Evolutionary conservation across 2,113 vertebrate species (phyloP).

Genomic region (Nycticorax nycticorax): DNA sequence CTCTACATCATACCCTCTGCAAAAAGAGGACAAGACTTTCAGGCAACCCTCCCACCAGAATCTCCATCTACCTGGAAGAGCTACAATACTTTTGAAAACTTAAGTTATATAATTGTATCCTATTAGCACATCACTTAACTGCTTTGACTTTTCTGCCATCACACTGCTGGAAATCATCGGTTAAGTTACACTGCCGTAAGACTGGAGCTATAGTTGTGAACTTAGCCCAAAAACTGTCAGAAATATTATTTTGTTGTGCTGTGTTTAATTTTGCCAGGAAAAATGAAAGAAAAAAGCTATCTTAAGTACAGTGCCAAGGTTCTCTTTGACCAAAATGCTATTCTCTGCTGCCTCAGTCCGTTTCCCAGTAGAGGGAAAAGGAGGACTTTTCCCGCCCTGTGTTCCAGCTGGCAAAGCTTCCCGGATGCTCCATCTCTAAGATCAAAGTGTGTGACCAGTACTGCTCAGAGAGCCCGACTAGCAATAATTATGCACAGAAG

Average conservation of each 20-base stretch:
- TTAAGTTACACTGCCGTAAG: background rate
- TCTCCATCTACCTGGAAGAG: background rate
- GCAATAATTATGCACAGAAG: background rate
- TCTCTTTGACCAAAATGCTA: background rate
- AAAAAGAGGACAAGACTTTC: background rate
- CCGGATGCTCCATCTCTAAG: background rate
- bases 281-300: background rate
- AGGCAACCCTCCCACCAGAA: background rate
- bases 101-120: background rate
- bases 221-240: background rate
- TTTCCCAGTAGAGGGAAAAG: background rate
- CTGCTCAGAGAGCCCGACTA: background rate
- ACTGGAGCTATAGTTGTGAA: background rate
- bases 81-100: background rate
- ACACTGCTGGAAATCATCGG: background rate
- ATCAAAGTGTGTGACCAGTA: background rate
- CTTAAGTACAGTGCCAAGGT: background rate
- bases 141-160: background rate
- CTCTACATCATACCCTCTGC: background rate
- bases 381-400: background rate
- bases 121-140: background rate
- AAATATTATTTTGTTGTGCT: background rate
- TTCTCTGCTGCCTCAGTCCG: background rate
- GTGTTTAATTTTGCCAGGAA: background rate
- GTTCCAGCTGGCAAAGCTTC: background rate